Evolutionary conservation across 2,113 vertebrate genomes (phyloP).

Genomic region (Heterotilapia buettikoferi): DNA sequence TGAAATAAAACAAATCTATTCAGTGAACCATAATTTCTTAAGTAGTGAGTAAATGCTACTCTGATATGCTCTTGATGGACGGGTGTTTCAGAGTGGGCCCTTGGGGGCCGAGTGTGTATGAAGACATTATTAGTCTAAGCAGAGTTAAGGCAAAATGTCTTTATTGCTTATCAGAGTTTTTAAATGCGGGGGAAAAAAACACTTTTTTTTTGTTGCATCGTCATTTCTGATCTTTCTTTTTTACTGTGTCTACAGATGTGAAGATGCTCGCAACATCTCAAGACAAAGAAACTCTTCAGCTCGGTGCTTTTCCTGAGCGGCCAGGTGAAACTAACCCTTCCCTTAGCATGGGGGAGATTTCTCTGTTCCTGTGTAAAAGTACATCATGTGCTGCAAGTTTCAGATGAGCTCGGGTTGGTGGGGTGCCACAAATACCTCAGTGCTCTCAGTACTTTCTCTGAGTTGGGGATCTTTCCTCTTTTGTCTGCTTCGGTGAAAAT

Average conservation of each 20-base stretch:
- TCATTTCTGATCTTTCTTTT: not conserved
- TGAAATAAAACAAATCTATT: not conserved
- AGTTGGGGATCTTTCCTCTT: not conserved
- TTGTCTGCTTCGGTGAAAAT: not conserved
- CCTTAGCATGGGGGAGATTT: not conserved
- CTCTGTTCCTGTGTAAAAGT: not conserved
- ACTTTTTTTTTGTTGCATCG: not conserved
- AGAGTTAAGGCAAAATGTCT: not conserved
- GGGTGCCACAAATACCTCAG: not conserved
- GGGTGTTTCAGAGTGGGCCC: not conserved
- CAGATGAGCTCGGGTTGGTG: not conserved
- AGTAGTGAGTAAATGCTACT: not conserved
- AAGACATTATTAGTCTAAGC: not conserved
- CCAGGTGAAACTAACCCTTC: slow-evolving; percentile 41
- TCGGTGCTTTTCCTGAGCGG: slow-evolving; percentile 21
- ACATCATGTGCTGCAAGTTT: not conserved
- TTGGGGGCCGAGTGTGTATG: not conserved
- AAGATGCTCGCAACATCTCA: not conserved
- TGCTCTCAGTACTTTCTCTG: not conserved
- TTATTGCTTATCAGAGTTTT: not conserved
- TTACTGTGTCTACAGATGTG: slow-evolving; percentile 30
- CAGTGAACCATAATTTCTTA: not conserved
- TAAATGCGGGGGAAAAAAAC: accelerated
- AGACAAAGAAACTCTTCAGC: slow-evolving; percentile 9
- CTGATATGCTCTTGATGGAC: not conserved